Evolutionary conservation across 2,888 invertebrate species (phyloP), one percentile per base, ranked within the genome.

Genomic region (Phania funesta): DNA sequence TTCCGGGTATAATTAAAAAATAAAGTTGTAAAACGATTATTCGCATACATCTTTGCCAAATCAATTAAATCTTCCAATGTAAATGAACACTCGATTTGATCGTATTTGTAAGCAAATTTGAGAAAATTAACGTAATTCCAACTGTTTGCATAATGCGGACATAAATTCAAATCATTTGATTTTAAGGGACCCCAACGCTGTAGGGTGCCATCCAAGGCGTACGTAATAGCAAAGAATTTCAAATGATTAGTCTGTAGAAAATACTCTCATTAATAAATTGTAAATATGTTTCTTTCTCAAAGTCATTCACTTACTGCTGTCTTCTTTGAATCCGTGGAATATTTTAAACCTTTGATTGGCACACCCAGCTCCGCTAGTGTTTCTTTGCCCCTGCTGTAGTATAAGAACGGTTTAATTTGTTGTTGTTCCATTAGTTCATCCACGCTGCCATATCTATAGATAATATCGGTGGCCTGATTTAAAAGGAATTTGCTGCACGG

Each of bases 401-500:
- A 91, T 6, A 91, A 73, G 74, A 88, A 90, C 0, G 91, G 91
- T 60, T 88, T 86, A 29, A 90, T 67, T 22, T 87, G 78, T 5
- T 86, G 87, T 16, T 70, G 64, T 0, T 44, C n/a, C 9, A 87
- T 76, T 29, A 88, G 87, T 2, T 89, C 90, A 7, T 86, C 88
- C n/a, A 86, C 71, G 48, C 86, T 86, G n/a, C 88, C 86, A 79
- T 90, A 91, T 50, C 86, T 87, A 70, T 89, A 86, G 41, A 86
- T 85, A 56, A 87, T 85, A 85, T 91, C 90, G 1, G 90, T 87
- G 58, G 90, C 88, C 81, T 91, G 91, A 32, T 87, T 86, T 4
- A 90, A 85, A 70, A 90, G 80, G 79, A 91, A 91, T 16, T 89
- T 82, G 38, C 88, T 89, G 81, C 93, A 93, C 0, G 93, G 92